These are phyloP conservation scores for Leptocoma aspasia DNA, from an alignment of 2,113 vertebrate genomes.

Conservation along the genomic window DNA sequence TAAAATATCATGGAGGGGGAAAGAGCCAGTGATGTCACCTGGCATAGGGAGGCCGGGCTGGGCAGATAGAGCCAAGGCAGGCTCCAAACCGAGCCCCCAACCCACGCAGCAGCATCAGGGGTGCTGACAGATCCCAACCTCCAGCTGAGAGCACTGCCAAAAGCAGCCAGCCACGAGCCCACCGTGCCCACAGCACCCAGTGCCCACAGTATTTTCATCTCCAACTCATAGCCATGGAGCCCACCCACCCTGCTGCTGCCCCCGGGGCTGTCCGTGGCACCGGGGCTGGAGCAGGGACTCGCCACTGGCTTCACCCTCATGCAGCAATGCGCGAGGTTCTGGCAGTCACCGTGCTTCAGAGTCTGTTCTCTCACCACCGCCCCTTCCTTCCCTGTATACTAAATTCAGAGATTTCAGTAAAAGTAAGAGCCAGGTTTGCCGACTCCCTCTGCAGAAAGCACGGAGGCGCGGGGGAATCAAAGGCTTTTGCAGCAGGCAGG, in stretches of 20 bases:
- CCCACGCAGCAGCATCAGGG: background rate
- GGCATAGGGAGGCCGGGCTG: background rate
- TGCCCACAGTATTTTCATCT: background rate
- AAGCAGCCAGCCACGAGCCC: background rate
- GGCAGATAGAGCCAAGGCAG: fast-evolving
- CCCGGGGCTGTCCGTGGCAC: fast-evolving
- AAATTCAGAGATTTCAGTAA: conserved; percentile 65
- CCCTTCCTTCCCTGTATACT: conserved; percentile 45
- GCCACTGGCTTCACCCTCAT: background rate
- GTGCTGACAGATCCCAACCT: background rate
- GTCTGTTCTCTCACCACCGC: conserved; percentile 54
- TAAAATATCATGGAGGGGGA: background rate
- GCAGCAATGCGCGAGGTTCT: fast-evolving
- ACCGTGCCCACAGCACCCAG: fast-evolving
- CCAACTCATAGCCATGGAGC: background rate
- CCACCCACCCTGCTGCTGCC: background rate
- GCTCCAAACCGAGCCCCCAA: fast-evolving
- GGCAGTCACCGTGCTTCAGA: background rate
- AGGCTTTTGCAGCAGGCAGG: conserved; percentile 57
- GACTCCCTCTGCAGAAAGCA: conserved; percentile 59
- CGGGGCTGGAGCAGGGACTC: background rate
- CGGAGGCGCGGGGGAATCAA: conserved; percentile 55
- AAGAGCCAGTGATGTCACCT: background rate
- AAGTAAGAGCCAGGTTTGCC: conserved; percentile 62
- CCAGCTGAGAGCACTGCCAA: background rate